These are phyloP conservation scores for Capreolus pygargus DNA, from an alignment of 2,113 vertebrate species.

Conservation along the genomic window DNA sequence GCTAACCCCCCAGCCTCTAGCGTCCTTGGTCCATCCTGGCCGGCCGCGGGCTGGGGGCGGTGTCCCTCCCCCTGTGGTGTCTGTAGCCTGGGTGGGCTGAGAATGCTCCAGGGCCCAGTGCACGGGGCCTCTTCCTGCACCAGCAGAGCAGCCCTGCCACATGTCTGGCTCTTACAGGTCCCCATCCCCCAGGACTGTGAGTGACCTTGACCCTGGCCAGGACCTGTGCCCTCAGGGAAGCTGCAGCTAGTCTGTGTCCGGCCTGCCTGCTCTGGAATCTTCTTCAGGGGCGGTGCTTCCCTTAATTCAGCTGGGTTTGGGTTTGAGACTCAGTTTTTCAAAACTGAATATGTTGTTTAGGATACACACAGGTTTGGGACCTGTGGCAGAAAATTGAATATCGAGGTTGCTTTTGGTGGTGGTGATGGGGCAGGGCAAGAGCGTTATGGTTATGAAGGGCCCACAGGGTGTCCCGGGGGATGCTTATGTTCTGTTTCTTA, in stretches of 20 bases:
- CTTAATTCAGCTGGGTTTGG: background rate
- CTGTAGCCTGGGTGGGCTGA: background rate
- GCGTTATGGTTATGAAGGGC: background rate
- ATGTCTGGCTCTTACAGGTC: rapidly evolving
- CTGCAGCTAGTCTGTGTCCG: background rate
- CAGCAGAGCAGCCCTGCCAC: background rate
- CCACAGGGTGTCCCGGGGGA: background rate
- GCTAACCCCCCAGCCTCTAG: rapidly evolving
- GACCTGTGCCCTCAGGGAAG: background rate
- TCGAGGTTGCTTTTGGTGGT: background rate
- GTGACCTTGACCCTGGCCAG: background rate
- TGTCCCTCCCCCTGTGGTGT: rapidly evolving
- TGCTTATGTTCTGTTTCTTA: background rate
- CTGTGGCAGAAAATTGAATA: rapidly evolving
- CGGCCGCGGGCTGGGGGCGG: rapidly evolving
- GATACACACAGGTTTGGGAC: rapidly evolving
- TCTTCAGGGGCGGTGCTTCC: background rate
- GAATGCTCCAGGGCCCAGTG: background rate
- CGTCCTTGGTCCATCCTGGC: background rate
- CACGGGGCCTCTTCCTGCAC: rapidly evolving
- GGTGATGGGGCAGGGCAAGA: background rate
- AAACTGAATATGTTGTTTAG: too few relatives aligned
- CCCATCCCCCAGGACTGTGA: background rate
- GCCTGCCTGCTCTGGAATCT: background rate
- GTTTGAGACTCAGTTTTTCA: background rate